Evolutionary conservation across 2,113 vertebrate species (phyloP), one percentile per base, ranked within the genome.

Genomic region (Pyrgilauda ruficollis): DNA sequence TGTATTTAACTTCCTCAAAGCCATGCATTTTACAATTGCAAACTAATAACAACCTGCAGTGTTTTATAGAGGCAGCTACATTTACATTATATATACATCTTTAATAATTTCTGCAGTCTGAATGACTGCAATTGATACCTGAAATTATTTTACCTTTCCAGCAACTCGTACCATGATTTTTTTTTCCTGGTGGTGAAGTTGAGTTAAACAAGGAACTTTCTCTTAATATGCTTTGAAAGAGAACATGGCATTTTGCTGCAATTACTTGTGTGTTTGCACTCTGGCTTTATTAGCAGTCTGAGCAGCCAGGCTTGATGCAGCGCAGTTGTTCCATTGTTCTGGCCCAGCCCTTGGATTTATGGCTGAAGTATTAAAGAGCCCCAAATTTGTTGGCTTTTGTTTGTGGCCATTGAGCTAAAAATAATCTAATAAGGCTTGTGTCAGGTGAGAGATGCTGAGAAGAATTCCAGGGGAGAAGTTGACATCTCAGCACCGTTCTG

Each of bases 131-230:
- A 19, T 44, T 43, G 52, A 58, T 95, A 61, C 41, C 75, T 56
- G 52, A 91, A 49, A 62, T 72, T 63, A 84, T 56, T 92, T 96
- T 93, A 46, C 70, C 44, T 93, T 80, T 44, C 39, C 59, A 73
- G 13, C 47, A 80, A 47, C 67, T 80, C 9, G 5, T 31, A 23
- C 59, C 1, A 0, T 17, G 39, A 27, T 24, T 28, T 44, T 74
- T 74, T 90, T 59, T 43, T 27, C 52, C 55, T 37, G 46, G 16
- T 79, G 12, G 53, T 74, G 81, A 64, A 41, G 53, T 39, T 79
- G 90, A 94, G 85, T 84, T 84, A 87, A 93, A 90, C 85, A 85
- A 95, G 84, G 64, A 47, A 39, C 66, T 80, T 78, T 74, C 28
- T 55, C 37, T 52, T 73, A 44, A 78, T 74, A 1, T 18, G 10